phyloP scores from a whole-genome alignment of 1,140 invertebrate species.

The Drosophila erecta region DNA sequence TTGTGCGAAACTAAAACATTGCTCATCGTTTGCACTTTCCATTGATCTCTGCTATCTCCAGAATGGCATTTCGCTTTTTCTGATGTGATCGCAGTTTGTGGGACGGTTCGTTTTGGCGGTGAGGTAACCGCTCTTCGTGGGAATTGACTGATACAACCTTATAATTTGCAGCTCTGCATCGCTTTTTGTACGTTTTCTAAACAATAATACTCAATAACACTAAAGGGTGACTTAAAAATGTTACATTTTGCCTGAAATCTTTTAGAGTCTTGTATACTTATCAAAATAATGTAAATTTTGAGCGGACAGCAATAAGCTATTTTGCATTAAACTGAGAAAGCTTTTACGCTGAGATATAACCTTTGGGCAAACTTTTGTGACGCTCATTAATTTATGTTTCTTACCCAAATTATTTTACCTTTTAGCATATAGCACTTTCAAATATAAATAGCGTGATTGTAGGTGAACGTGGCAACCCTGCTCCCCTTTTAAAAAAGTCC shows the following conservation, averaged over 20 bases:
- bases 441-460: conserved; percentile 4
- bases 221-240: conserved; percentile 11
- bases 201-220: conserved; percentile 23
- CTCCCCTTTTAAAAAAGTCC: conserved; percentile 51
- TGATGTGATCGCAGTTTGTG: conserved; percentile 16
- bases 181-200: conserved; percentile 21
- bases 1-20: conserved; percentile 5
- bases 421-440: conserved; percentile 16
- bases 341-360: conserved; percentile 16
- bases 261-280: neutral
- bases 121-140: conserved; percentile 18
- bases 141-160: conserved; percentile 17
- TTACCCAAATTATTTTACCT: conserved; percentile 24
- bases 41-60: conserved; percentile 27
- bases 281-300: neutral
- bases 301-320: conserved; percentile 15
- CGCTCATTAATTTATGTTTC: conserved; percentile 15
- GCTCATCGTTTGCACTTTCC: conserved; percentile 21
- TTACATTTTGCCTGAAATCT: conserved; percentile 3
- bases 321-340: conserved; percentile 16
- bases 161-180: conserved; percentile 42
- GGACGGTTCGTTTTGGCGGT: conserved; percentile 15
- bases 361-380: conserved; percentile 2
- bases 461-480: conserved; percentile 60
- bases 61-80: conserved; percentile 17